Evolutionary conservation across 2,797 vertebrate species (phyloP).

Genomic region (Molossus alvarezi): DNA sequence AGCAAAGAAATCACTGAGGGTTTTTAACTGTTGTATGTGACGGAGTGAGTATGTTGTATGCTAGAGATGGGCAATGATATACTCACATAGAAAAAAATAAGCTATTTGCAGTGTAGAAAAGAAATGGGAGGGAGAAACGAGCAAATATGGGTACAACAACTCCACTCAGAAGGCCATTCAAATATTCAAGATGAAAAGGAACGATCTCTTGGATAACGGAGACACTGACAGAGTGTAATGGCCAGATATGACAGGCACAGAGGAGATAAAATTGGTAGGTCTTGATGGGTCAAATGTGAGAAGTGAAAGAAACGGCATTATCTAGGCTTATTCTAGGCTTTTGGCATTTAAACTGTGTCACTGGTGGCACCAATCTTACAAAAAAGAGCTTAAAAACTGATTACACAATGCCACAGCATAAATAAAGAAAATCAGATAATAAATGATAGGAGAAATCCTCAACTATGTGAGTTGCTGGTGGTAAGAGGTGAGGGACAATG

Average conservation of each 20-base stretch:
- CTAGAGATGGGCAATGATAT: not conserved
- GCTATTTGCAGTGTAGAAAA: not conserved
- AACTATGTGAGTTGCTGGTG: not conserved
- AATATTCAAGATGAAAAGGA: not conserved
- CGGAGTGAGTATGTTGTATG: not conserved
- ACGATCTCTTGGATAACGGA: not conserved
- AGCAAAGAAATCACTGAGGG: not conserved
- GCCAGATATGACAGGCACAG: not conserved
- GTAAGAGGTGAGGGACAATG: not conserved
- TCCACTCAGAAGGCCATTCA: not conserved
- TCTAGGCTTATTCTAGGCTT: not conserved
- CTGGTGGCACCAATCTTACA: not conserved
- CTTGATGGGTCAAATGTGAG: not conserved
- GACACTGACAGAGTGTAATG: not conserved
- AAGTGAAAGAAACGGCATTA: not conserved
- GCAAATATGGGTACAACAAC: not conserved
- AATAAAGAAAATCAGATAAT: constrained; percentile 35
- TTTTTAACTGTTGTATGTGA: not conserved
- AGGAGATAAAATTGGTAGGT: not conserved
- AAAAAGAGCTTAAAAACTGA: not conserved
- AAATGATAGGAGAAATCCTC: not conserved
- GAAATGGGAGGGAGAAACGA: not conserved
- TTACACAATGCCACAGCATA: not conserved
- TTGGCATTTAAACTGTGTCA: not conserved
- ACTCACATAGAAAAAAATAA: not conserved